Conservation (phyloP, 92 coral and sea anemone species). For the Chrysogorgia sp. region DNA sequence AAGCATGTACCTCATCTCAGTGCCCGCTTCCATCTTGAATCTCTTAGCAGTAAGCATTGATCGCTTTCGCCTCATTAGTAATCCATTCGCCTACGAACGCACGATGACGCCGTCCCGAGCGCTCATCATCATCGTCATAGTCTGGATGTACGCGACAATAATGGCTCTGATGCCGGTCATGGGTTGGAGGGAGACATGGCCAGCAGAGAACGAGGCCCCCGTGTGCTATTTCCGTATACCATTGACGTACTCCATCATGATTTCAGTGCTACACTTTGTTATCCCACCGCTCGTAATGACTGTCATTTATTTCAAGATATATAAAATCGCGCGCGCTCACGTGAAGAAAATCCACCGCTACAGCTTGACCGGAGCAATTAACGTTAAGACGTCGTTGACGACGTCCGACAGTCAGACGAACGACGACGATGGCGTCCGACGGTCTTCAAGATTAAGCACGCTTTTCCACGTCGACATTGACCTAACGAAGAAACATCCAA, state of each 20-base stretch:
- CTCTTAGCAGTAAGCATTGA: conserved; percentile 96
- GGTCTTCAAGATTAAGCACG: background rate
- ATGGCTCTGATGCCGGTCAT: conserved; percentile 34
- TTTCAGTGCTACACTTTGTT: conserved; percentile 59
- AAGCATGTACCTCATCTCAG: conserved; percentile 77
- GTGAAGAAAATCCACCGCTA: conserved; percentile 52
- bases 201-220: background rate
- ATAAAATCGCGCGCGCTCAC: conserved; percentile 51
- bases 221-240: conserved; percentile 51
- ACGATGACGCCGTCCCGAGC: conserved; percentile 74
- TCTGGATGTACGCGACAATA: conserved; percentile 80
- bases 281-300: conserved; percentile 63
- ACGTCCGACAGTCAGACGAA: background rate
- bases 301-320: conserved; percentile 59
- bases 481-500: background rate
- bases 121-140: conserved; percentile 61
- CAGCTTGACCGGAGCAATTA: background rate
- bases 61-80: conserved; percentile 87
- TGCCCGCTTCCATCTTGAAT: conserved; percentile 82
- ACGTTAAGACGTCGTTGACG: background rate
- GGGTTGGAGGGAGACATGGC: conserved; percentile 16
- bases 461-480: background rate
- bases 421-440: background rate
- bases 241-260: conserved; percentile 37
- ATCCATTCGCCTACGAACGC: conserved; percentile 80